Evolutionary conservation across 1,140 invertebrate species (phyloP).

Genomic region (Samia ricini): DNA sequence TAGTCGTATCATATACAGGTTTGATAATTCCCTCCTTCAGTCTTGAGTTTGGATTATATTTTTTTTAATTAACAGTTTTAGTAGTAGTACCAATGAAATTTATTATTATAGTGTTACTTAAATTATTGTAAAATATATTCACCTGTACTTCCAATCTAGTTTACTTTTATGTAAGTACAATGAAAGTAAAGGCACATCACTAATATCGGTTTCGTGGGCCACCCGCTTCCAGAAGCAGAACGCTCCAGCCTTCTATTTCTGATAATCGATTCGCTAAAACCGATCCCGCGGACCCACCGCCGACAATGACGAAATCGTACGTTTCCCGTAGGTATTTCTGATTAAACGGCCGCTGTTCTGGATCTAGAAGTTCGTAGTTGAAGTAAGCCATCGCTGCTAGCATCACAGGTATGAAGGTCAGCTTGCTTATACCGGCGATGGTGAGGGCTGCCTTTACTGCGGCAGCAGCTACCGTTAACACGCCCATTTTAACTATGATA

Average conservation of each 20-base stretch:
- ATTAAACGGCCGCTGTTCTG: constrained; percentile 88
- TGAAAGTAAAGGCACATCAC: constrained; percentile 89
- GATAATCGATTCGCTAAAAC: constrained; percentile 92
- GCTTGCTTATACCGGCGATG: constrained; percentile 83
- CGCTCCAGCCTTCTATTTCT: constrained; percentile 86
- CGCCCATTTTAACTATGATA: constrained; percentile 46
- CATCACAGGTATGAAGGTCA: constrained; percentile 87
- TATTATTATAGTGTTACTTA: neutral
- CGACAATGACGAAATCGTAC: constrained; percentile 90
- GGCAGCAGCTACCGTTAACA: constrained; percentile 73
- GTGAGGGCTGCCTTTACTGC: constrained; percentile 84
- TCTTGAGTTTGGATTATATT: neutral
- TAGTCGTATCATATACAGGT: no score
- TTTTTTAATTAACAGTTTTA: neutral
- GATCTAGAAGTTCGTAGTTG: constrained; percentile 91
- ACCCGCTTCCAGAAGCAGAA: constrained; percentile 92
- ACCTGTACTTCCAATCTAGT: constrained; percentile 95
- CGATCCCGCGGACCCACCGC: constrained; percentile 91
- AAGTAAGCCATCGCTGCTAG: constrained; percentile 89
- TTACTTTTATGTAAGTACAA: constrained; percentile 93
- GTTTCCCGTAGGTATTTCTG: constrained; percentile 80
- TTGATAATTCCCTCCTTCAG: no score
- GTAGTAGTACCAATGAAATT: neutral
- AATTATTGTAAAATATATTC: constrained; percentile 17
- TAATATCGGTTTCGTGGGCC: constrained; percentile 90